phyloP scores from a whole-genome alignment of 2,888 invertebrate genomes.

The Epinotia bilunana region DNA sequence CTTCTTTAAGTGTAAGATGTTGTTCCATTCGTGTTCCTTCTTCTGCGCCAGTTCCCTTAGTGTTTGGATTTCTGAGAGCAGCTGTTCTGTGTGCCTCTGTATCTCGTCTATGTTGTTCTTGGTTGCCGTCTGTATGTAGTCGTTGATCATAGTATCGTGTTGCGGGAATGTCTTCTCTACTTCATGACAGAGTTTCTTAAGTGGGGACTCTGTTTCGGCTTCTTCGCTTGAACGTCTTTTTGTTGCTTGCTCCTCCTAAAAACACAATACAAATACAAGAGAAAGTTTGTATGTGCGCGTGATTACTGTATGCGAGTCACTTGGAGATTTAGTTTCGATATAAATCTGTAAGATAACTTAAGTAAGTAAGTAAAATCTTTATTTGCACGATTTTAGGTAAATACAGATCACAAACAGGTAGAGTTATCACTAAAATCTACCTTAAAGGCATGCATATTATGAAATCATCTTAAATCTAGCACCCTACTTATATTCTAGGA shows the following conservation, averaged over 20 bases:
- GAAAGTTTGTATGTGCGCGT: too few relatives aligned
- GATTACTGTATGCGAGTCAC: too few relatives aligned
- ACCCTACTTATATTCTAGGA: too few relatives aligned
- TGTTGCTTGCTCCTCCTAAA: conserved; percentile 71
- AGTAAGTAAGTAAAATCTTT: too few relatives aligned
- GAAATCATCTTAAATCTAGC: too few relatives aligned
- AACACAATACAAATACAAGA: conserved; percentile 21
- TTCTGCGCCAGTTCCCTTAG: conserved; percentile 89
- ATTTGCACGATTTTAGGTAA: too few relatives aligned
- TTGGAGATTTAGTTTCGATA: too few relatives aligned
- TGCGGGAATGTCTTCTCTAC: conserved; percentile 81
- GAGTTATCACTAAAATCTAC: too few relatives aligned
- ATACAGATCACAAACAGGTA: too few relatives aligned
- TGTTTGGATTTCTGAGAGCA: conserved; percentile 87
- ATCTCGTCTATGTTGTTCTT: conserved; percentile 86
- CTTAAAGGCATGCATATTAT: too few relatives aligned
- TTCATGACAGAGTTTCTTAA: conserved; percentile 80
- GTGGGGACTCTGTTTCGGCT: conserved; percentile 75
- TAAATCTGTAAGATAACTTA: too few relatives aligned
- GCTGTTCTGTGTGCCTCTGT: conserved; percentile 86
- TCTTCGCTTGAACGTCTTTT: conserved; percentile 76
- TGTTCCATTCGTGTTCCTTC: conserved; percentile 95
- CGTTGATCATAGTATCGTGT: conserved; percentile 85
- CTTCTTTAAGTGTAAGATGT: conserved; percentile 91
- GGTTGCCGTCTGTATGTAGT: conserved; percentile 86